These are phyloP conservation scores for Elmis aenea DNA, from an alignment of 2,888 invertebrate genomes.

Conservation along the genomic window DNA sequence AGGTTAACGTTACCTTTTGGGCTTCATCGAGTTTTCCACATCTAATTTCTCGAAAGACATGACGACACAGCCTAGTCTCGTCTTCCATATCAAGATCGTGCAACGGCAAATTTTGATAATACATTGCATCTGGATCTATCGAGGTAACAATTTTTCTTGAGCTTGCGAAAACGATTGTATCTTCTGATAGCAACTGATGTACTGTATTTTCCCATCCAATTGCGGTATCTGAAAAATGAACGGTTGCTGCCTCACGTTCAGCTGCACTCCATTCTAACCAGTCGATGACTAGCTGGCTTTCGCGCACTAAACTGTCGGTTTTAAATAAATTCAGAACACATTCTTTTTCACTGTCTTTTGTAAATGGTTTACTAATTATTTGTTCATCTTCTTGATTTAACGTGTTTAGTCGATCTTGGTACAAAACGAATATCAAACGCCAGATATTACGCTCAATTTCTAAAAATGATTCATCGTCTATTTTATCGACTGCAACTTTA, in stretches of 20 bases:
- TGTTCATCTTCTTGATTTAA: conserved; percentile 37
- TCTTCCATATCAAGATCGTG: conserved; percentile 87
- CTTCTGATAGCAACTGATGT: conserved; percentile 60
- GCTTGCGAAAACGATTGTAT: conserved; percentile 55
- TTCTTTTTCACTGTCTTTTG: conserved; percentile 55
- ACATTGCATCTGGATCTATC: conserved; percentile 87
- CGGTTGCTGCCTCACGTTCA: conserved; percentile 50
- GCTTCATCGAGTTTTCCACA: conserved; percentile 85
- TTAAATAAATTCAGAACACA: conserved; percentile 56
- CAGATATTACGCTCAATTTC: conserved; percentile 85
- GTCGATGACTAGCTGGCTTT: conserved; percentile 82
- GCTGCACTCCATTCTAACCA: conserved; percentile 84
- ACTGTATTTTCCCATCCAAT: conserved; percentile 91
- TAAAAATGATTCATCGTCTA: conserved; percentile 51
- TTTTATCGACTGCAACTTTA: conserved; percentile 31
- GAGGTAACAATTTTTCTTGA: conserved; percentile 58
- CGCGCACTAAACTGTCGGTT: conserved; percentile 53
- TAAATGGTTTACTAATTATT: conserved; percentile 31
- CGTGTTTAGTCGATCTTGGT: conserved; percentile 66
- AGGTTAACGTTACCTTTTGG: conserved; percentile 62
- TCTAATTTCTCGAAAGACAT: conserved; percentile 71
- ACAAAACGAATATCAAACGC: conserved; percentile 77
- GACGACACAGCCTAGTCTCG: conserved; percentile 56
- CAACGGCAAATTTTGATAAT: conserved; percentile 68
- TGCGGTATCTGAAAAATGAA: conserved; percentile 75